phyloP scores from a whole-genome alignment of 2,888 invertebrate species.

The Drosophila tripunctata region DNA sequence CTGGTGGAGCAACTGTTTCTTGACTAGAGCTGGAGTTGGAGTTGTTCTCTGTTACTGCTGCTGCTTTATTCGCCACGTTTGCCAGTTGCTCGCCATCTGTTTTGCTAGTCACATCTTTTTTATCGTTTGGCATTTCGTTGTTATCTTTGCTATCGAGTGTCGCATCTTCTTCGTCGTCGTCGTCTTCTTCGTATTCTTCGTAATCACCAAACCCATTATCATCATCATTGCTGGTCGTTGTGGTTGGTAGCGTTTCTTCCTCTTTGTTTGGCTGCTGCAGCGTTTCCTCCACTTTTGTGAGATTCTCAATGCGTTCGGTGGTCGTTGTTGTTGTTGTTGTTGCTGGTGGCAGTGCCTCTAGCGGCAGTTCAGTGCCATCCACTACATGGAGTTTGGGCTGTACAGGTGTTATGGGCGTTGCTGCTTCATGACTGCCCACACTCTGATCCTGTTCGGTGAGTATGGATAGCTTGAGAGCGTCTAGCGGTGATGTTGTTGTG shows the following conservation, averaged over 20 bases:
- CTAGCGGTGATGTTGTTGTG: slow-evolving; percentile 64
- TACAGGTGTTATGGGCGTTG: slow-evolving; percentile 55
- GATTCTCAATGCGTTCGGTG: slow-evolving; percentile 31
- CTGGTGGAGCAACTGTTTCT: background rate
- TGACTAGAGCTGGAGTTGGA: slow-evolving; percentile 3
- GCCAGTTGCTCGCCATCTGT: background rate
- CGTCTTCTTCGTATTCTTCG: slow-evolving; percentile 67
- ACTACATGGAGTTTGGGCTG: slow-evolving; percentile 84
- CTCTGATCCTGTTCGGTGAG: slow-evolving; percentile 75
- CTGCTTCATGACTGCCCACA: slow-evolving; percentile 27
- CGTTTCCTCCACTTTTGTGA: slow-evolving; percentile 1
- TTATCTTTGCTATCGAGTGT: slow-evolving; percentile 49
- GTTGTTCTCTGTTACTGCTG: background rate
- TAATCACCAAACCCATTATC: slow-evolving; percentile 48
- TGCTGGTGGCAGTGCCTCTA: slow-evolving; percentile 39
- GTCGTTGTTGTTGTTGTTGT: too few relatives aligned
- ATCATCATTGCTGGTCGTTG: slow-evolving; percentile 35
- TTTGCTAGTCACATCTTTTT: background rate
- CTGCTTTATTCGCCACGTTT: background rate
- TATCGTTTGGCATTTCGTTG: slow-evolving; percentile 32
- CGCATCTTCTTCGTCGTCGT: slow-evolving; percentile 55
- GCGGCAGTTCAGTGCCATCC: slow-evolving; percentile 88
- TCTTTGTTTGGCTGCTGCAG: slow-evolving; percentile 2
- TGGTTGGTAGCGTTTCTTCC: slow-evolving; percentile 3
- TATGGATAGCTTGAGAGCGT: slow-evolving; percentile 38